Base-by-base conservation (phyloP, 1,140 invertebrate species). In the Dinothrombium tinctorium region DNA sequence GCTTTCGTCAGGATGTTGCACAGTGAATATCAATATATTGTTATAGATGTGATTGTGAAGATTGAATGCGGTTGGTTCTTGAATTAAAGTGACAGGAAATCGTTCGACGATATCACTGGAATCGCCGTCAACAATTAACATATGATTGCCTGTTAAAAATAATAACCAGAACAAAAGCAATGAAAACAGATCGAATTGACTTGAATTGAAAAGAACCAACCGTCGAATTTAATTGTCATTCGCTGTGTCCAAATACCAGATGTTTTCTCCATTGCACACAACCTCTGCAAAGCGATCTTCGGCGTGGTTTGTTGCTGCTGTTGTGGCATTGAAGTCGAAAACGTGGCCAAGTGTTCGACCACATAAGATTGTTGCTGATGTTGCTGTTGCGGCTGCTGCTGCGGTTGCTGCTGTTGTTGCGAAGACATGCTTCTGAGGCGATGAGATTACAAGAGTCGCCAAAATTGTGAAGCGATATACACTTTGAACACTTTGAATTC, bases 171-270 rank as follows among this genome's bases (percentile, higher is more conserved):
- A 38, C 3, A 38, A 22, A 21, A 38, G 23, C 36, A 37, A 7
- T 20, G 19, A 20, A 25, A 20, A 26, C 2, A 19, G 23, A 4
- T n/a, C 8, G 19, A 24, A 19, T n/a, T 9, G 26, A 14, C 23
- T 12, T n/a, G 11, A 38, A 14, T 26, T 9, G 24, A 26, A 22
- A 23, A n/a, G 14, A 14, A 15, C 25, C 37, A 32, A 42, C 40
- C 41, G 37, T 44, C 28, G 21, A 44, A 38, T 36, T 44, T 25
- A 17, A 47, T 33, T 26, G 33, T 22, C 81, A 95, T 92, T 56
- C 90, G 89, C 62, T 96, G 90, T 25, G 87, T 95, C 89, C 89
- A 98, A 56, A 98, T 95, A 49, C 86, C 46, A 51, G 83, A 90
- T 23, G 81, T 82, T 61, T 92, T 92, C 64, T 96, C 92, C 61